phyloP scores from a whole-genome alignment of 2,113 vertebrate species.

The Periophthalmus modestus region DNA sequence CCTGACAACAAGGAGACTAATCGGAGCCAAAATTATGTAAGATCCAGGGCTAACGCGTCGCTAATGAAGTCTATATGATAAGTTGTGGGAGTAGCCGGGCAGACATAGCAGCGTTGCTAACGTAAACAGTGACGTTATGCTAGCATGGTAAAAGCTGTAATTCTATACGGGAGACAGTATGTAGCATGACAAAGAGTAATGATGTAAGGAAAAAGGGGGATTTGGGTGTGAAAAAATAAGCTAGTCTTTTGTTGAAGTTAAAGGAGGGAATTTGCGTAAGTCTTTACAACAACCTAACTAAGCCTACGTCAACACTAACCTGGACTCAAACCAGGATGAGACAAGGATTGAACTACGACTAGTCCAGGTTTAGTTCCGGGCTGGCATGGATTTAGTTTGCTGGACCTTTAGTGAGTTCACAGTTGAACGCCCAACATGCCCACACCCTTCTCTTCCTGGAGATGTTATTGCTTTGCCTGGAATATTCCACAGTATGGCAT shows the following conservation, averaged over 20 bases:
- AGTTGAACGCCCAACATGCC: too few species aligned
- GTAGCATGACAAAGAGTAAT: neutral
- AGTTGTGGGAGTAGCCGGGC: neutral
- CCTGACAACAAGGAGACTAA: neutral
- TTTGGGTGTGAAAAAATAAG: neutral
- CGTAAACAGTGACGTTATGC: neutral
- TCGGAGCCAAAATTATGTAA: neutral
- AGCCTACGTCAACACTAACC: too few species aligned
- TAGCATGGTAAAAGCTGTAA: neutral
- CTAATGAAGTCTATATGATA: neutral
- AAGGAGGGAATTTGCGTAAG: neutral
- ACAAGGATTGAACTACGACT: too few species aligned
- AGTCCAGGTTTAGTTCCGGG: too few species aligned
- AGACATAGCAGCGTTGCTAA: neutral
- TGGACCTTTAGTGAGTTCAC: too few species aligned
- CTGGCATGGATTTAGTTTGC: too few species aligned
- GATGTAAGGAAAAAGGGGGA: neutral
- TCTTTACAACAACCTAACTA: too few species aligned
- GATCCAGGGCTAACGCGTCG: neutral
- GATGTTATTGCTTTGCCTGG: too few species aligned
- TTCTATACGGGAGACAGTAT: neutral
- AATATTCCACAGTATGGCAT: too few species aligned
- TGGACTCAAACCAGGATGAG: too few species aligned
- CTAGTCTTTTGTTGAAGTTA: neutral
- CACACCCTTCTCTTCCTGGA: too few species aligned